Evolutionary conservation across 2,888 invertebrate species (phyloP), one percentile per base, ranked within the genome.

Genomic region (Bombylius major): DNA sequence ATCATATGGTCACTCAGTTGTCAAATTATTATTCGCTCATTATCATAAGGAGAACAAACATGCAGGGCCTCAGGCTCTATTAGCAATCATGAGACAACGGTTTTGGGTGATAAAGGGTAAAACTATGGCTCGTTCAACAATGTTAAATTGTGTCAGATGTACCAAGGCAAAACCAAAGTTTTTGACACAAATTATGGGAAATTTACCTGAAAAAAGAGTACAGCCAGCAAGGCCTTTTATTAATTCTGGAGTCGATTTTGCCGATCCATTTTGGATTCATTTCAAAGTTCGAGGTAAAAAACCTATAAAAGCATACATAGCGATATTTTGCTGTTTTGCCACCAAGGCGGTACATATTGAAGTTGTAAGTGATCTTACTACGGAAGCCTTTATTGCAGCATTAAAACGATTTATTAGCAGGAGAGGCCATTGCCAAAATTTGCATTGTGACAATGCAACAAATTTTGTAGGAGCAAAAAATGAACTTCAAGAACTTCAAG

Each of bases 91-190:
- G n/a, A 50, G 62, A 14, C 55, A 61, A 53, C 54, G 56, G 52
- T 65, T 61, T 58, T 65, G 64, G 64, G 60, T 61, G 8, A 58
- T 65, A 11, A 56, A 61, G 6, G 62, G 58, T 13, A 57, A 59
- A 50, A 60, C 49, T 34, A 48, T 59, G n/a, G 57, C 59, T 4
- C 53, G 56, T 34, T 58, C 47, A 45, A 44, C 60, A 48, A 53
- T 62, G 14, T 53, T 56, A 13, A 32, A 54, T 34, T 65, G 62
- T 48, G 47, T 63, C 3, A 56, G 51, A 31, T 62, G 62, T 50
- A 54, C 44, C 13, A 55, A 55, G 49, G 50, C 55, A 1, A 58
- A 51, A n/a, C 61, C 60, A 39, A 54, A 58, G 48, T 14, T 61
- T 12, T 4, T 52, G 6, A 31, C 55, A 1, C 64, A 63, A 49